Base-by-base conservation (phyloP, 2,797 vertebrate species). In the Ctenochaetus hawaiiensis region DNA sequence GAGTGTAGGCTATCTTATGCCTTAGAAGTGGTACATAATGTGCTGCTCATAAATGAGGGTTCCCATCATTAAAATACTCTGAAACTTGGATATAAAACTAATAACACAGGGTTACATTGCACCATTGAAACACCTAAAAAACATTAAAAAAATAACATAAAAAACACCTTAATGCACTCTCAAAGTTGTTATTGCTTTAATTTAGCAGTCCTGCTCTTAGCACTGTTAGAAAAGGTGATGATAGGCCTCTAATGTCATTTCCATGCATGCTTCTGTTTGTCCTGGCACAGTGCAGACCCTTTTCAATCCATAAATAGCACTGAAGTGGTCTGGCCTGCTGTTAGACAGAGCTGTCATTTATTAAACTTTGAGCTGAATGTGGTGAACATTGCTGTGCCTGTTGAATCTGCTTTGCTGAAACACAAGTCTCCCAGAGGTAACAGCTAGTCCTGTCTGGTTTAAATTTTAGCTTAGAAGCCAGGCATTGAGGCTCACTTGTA, bases 291-390 rank as follows among this genome's bases (percentile, higher is more conserved):
- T 3, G 51, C 30, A 20, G 45, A 41, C 11, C 16, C 76, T 75
- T 77, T 67, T 81, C 49, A 60, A 68, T 49, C 60, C 56, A 59
- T 84, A 83, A 85, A 85, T 84, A 78, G 60, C 44, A 70, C 52
- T 57, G 60, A 67, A 14, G 14, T 53, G 70, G 41, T 17, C 67
- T 77, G 83, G 74, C 71, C 49, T 22, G 52, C 34, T 53, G 68
- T 58, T 56, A 43, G 53, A 66, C 2, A 20, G 39, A 76, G 48
- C 60, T 61, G 57, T 39, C 62, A 41, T 70, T 71, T 56, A 81
- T 85, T 77, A 41, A 66, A 67, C 17, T 45, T 43, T 16, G n/a
- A 52, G 47, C 43, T 75, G 61, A 73, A 60, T 22, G n/a, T 52
- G 52, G 51, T 2, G 17, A 62, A 70, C 51, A 63, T 20, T 20